Evolutionary conservation across 2,113 vertebrate genomes (phyloP), one percentile per base, ranked within the genome.

Genomic region (Syngnathus scovelli): DNA sequence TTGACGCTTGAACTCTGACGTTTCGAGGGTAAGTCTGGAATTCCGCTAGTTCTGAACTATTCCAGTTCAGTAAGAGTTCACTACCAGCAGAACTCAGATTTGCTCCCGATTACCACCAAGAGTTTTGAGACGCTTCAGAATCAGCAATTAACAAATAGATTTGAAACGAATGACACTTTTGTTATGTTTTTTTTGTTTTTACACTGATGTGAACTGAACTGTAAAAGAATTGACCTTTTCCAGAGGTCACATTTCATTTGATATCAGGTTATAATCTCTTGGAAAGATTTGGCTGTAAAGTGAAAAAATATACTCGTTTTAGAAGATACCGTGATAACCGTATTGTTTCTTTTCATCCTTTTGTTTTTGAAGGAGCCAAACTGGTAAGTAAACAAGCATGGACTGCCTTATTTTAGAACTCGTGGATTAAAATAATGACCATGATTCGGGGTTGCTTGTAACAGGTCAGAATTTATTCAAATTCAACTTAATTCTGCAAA

Each of bases 41-140:
- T 92, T 92, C 92, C 89, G 87, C 90, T 92, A 91, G 90, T 92
- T 92, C 86, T 92, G 91, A 92, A 91, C 90, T 91, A 91, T 91
- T 91, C 75, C 4, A 82, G 71, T 76, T 90, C 84, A 81, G 75
- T 77, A 90, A 90, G 89, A 92, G 90, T 92, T 92, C 91, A 92
- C 90, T 91, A 92, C 91, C 90, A 92, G 92, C 89, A 92, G 91
- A 92, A 92, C 89, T 93, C 90, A 64, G 89, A 90, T 90, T 89
- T 87, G 89, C 81, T 84, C 88, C 86, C 76, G 87, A 85, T 73
- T 85, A 66, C 37, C 84, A 13, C 63, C 87, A 46, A 64, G 65
- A 75, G 10, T 63, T 33, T 33, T 38, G 21, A 61, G 38, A 41
- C 59, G 33, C 46, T 51, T 48, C 46, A 51, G 3, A 8, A 36